Evolutionary conservation across 2,113 vertebrate species (phyloP), one percentile per base, ranked within the genome.

Genomic region (Origma solitaria): DNA sequence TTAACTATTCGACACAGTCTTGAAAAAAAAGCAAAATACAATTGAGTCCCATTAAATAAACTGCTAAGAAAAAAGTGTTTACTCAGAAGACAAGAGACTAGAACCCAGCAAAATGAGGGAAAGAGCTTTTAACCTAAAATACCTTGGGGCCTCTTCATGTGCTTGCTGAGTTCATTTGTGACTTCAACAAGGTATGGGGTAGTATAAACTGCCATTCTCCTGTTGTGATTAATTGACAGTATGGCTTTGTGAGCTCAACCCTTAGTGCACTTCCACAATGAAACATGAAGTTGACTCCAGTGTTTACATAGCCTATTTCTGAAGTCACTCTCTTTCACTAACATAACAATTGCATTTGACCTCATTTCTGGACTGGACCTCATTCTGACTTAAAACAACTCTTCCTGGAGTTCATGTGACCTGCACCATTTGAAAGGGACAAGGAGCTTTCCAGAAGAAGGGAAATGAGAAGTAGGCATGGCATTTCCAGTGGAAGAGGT

Each of bases 401-500:
- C 38, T 77, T 93, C 66, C 88, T 88, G 85, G 51, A 56, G 78
- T 58, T 92, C 56, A 14, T 16, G 58, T 77, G 91, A 85, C 45
- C 62, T 56, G 30, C 17, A 31, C 21, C 54, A 73, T 95, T 95
- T 90, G 75, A 91, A 95, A 90, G 38, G 71, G 35, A 66, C 47
- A 27, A 91, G 66, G 35, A 88, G 85, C 8, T 92, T 94, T 95
- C 87, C 75, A 96, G 38, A 85, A 91, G 70, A 66, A 58, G 71
- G 89, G 81, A 95, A 97, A 86, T 95, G 82, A 90, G 79, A 85
- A 54, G 71, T 33, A 66, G 76, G 61, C 70, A 58, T 73, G 82
- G 84, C 40, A 96, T 96, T 97, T 97, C 92, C 94, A 92, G 90
- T 96, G 79, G 82, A 95, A 96, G 82, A 92, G 60, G 54, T 93